Base-by-base conservation (phyloP, 2,113 vertebrate genomes). In the Pithys albifrons region DNA sequence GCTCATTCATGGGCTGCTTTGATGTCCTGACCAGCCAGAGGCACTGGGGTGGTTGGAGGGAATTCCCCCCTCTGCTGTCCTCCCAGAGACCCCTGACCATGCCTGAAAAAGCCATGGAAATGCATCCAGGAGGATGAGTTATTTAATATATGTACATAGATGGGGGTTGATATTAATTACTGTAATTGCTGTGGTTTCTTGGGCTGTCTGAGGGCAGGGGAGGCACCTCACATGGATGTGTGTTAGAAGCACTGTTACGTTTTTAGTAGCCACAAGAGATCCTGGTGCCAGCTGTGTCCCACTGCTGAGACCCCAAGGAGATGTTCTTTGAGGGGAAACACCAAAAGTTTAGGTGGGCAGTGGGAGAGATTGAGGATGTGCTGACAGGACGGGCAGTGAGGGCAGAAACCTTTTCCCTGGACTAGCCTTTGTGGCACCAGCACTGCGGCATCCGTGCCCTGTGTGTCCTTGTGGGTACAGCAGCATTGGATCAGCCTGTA, bases 401-500 rank as follows among this genome's bases (percentile, higher is more conserved):
- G 4, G n/a, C 45, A 55, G 64, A 52, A 79, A 39, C 7, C 4
- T 48, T 75, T 72, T 59, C 33, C 35, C 39, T 7, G 45, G 7
- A 10, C 17, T 18, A 4, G 13, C 48, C 27, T 35, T 39, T 2
- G 6, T 11, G 48, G 25, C 8, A 1, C 33, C 3, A 5, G 33
- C 15, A 1, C 46, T 1, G 6, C 8, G 14, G 41, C 65, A 14
- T 18, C 66, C 1, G 1, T n/a, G 43, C 55, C 39, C 1, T 2
- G 0, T 0, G 10, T 62, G 61, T 45, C 24, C 28, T 5, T 1
- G 24, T 0, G 54, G 62, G 80, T 19, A 8, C 1, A 0, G 62
- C 25, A 8, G 83, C 86, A 1, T 4, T 3, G 79, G 75, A 18
- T 17, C 39, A 24, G 70, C 59, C 69, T 7, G 67, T 14, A 20